These are phyloP conservation scores for Abramis brama DNA, from an alignment of 2,113 vertebrate genomes.

Conservation along the genomic window DNA sequence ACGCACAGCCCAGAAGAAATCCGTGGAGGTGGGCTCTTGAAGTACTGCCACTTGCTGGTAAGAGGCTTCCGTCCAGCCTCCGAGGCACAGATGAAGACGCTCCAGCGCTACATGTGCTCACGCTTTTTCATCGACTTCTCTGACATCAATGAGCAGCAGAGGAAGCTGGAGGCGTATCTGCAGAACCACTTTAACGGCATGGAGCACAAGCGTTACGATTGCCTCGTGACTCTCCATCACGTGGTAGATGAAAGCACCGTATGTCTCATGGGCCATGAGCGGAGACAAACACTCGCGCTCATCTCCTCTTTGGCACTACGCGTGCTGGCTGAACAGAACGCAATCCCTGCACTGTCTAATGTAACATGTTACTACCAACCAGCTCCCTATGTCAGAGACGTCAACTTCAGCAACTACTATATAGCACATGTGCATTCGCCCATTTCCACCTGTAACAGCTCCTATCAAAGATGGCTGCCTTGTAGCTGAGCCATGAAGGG, in stretches of 20 bases:
- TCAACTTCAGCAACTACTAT: slow-evolving; percentile 89
- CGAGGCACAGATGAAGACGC: slow-evolving; percentile 82
- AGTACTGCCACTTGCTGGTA: slow-evolving; percentile 94
- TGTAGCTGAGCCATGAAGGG: slow-evolving; percentile 81
- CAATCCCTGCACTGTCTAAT: slow-evolving; percentile 83
- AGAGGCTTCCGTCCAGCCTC: slow-evolving; percentile 85
- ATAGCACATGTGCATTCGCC: slow-evolving; percentile 87
- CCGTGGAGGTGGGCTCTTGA: slow-evolving; percentile 89
- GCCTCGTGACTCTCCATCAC: slow-evolving; percentile 86
- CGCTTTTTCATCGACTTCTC: slow-evolving; percentile 19
- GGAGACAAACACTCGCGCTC: slow-evolving; percentile 89
- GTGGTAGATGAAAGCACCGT: slow-evolving; percentile 96
- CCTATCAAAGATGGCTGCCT: slow-evolving; percentile 92
- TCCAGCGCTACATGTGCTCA: slow-evolving; percentile 82
- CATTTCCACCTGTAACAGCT: slow-evolving; percentile 81
- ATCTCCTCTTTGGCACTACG: slow-evolving; percentile 87
- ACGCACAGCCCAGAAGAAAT: slow-evolving; percentile 92
- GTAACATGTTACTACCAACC: slow-evolving; percentile 92
- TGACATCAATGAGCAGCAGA: slow-evolving; percentile 84
- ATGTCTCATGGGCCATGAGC: slow-evolving; percentile 95
- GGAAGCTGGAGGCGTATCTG: slow-evolving; percentile 89
- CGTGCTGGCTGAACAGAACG: slow-evolving; percentile 88
- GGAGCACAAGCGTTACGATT: slow-evolving; percentile 88
- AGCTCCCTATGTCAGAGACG: slow-evolving; percentile 80
- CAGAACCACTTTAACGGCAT: slow-evolving; percentile 92